Evolutionary conservation across 2,797 vertebrate species (phyloP).

Genomic region (Erethizon dorsatum): DNA sequence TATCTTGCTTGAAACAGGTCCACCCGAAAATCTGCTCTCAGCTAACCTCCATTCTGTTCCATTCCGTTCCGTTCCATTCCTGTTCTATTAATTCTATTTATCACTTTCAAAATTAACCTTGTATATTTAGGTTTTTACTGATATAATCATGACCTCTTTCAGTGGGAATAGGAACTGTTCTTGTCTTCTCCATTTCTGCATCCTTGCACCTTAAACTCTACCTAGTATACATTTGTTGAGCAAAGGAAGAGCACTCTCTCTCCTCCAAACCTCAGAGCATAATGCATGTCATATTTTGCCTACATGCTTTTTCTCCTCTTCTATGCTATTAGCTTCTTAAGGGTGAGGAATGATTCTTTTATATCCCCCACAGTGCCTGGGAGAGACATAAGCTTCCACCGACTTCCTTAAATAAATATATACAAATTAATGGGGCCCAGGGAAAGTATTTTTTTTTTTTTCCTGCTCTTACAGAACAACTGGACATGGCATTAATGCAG

Average conservation of each 20-base stretch:
- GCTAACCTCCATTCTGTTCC: neutral
- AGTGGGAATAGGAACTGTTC: neutral
- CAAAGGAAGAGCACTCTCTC: neutral
- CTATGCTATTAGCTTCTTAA: neutral
- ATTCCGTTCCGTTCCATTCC: neutral
- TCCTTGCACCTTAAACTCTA: neutral
- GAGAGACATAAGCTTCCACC: neutral
- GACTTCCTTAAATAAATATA: constrained; percentile 27
- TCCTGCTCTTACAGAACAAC: constrained; percentile 48
- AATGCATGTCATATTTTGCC: neutral
- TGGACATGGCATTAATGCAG: constrained; percentile 41
- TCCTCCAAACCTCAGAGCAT: neutral
- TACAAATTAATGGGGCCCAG: constrained; percentile 56
- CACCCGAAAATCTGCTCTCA: neutral
- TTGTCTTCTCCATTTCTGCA: neutral
- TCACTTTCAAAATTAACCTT: neutral
- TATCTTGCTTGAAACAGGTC: neutral
- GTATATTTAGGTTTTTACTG: neutral
- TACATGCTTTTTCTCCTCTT: neutral
- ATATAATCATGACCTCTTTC: neutral
- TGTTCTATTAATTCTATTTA: neutral
- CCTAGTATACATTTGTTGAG: neutral
- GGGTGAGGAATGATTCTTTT: neutral
- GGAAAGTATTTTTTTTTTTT: neutral
- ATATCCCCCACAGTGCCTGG: neutral